Conservation (phyloP, 2,797 vertebrate species). For the Heteromormyrus szaboi region DNA sequence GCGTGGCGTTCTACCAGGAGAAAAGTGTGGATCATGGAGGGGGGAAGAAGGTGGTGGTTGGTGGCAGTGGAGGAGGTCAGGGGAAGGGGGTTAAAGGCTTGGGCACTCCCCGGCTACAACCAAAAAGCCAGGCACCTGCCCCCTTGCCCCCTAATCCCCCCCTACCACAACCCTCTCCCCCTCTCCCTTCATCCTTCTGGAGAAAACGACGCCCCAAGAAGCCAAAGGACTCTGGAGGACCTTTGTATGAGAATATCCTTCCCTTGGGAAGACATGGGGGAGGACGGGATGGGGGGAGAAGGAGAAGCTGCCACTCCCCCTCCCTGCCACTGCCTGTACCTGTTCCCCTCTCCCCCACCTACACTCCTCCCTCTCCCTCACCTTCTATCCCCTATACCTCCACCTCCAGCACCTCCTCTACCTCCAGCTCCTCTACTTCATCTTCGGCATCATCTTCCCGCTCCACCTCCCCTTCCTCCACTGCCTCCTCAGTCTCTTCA, state of each 20-base stretch:
- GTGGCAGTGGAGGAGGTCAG: slow-evolving; percentile 68
- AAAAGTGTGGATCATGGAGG: slow-evolving; percentile 68
- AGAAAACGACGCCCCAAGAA: slow-evolving; percentile 77
- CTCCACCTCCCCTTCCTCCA: slow-evolving; percentile 63
- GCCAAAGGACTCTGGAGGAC: slow-evolving; percentile 74
- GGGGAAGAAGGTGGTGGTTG: slow-evolving; percentile 69
- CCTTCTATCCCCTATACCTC: slow-evolving; percentile 67
- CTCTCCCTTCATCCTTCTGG: slow-evolving; percentile 80
- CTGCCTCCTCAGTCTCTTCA: slow-evolving; percentile 64
- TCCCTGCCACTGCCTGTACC: slow-evolving; percentile 67
- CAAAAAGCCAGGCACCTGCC: slow-evolving; percentile 64
- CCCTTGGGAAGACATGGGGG: slow-evolving; percentile 65
- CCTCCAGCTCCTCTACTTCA: slow-evolving; percentile 57
- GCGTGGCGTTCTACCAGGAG: slow-evolving; percentile 70
- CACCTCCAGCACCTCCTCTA: slow-evolving; percentile 61
- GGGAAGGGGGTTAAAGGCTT: slow-evolving; percentile 69
- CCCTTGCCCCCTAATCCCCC: slow-evolving; percentile 76
- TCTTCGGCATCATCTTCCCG: slow-evolving; percentile 60
- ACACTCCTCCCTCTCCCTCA: slow-evolving; percentile 65
- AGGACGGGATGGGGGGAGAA: slow-evolving; percentile 57
- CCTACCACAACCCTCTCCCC: slow-evolving; percentile 78
- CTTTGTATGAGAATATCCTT: slow-evolving; percentile 70
- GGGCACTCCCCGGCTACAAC: slow-evolving; percentile 66
- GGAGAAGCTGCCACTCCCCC: slow-evolving; percentile 65
- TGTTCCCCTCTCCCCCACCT: slow-evolving; percentile 64